phyloP scores from a whole-genome alignment of 2,888 invertebrate genomes.

The Nomada hirtipes region DNA sequence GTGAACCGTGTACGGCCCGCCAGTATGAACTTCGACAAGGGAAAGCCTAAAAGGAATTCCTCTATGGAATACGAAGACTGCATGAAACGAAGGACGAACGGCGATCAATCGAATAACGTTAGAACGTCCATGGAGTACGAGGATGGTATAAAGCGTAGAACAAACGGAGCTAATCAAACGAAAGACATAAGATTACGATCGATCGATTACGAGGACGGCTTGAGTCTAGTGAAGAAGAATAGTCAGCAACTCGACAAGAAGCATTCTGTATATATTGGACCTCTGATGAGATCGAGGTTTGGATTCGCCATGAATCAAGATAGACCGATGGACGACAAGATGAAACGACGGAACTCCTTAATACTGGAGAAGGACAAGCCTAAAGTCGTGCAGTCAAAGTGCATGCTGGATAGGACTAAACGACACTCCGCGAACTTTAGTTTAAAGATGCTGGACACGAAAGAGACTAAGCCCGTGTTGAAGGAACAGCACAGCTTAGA shows the following conservation, averaged over 20 bases:
- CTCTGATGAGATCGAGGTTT: constrained; percentile 66
- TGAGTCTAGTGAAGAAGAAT: constrained; percentile 69
- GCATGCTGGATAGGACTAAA: constrained; percentile 75
- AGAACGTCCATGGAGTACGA: constrained; percentile 76
- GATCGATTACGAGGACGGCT: constrained; percentile 76
- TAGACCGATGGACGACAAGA: constrained; percentile 68
- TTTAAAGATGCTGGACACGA: constrained; percentile 72
- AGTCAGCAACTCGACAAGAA: constrained; percentile 57
- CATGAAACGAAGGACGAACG: constrained; percentile 69
- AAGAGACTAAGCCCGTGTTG: constrained; percentile 75
- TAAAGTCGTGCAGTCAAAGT: constrained; percentile 70
- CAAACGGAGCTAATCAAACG: constrained; percentile 60
- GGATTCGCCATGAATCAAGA: constrained; percentile 61
- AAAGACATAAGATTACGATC: constrained; percentile 69
- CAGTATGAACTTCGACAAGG: constrained; percentile 69
- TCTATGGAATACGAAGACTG: constrained; percentile 77
- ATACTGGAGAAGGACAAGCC: constrained; percentile 74
- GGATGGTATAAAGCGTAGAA: constrained; percentile 74
- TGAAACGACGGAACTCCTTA: constrained; percentile 72
- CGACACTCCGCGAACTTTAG: constrained; percentile 78
- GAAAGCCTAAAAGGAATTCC: constrained; percentile 69
- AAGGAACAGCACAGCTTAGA: constrained; percentile 80
- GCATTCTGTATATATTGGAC: constrained; percentile 65
- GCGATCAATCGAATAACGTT: constrained; percentile 64
- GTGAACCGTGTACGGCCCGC: constrained; percentile 69